Percentiles rank a stretch among this genome's conserved stretches.
These are phyloP conservation scores for Eidolon dupreanum DNA, from an alignment of 2,797 vertebrate species.

Conservation along the genomic window DNA sequence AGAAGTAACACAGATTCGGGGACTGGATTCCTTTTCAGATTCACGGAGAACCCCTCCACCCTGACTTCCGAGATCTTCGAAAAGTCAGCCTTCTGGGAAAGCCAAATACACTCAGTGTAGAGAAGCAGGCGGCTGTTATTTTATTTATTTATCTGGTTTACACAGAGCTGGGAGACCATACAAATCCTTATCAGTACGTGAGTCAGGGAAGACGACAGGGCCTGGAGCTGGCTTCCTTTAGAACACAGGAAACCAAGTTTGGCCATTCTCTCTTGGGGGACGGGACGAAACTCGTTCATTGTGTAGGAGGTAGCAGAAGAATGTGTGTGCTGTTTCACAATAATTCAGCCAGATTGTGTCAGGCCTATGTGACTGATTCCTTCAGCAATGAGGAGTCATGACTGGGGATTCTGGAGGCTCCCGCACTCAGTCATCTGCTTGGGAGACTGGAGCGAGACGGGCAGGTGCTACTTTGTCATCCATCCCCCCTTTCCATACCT, in stretches of 20 bases:
- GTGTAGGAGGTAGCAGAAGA: fast-evolving
- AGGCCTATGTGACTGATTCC: fast-evolving
- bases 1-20: neutral
- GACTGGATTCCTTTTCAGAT: neutral
- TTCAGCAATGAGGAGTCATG: neutral
- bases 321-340: neutral
- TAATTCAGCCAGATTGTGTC: neutral
- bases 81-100: neutral
- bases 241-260: neutral
- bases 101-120: neutral
- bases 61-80: no score
- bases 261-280: neutral
- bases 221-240: neutral
- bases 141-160: neutral
- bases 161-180: neutral
- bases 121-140: neutral
- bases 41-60: neutral
- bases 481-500: neutral
- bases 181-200: neutral
- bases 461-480: neutral
- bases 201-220: neutral
- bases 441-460: neutral
- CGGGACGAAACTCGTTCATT: fast-evolving
- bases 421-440: neutral
- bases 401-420: neutral